These are phyloP conservation scores for Chelonus formosanus DNA, from an alignment of 2,888 invertebrate species.

Conservation along the genomic window DNA sequence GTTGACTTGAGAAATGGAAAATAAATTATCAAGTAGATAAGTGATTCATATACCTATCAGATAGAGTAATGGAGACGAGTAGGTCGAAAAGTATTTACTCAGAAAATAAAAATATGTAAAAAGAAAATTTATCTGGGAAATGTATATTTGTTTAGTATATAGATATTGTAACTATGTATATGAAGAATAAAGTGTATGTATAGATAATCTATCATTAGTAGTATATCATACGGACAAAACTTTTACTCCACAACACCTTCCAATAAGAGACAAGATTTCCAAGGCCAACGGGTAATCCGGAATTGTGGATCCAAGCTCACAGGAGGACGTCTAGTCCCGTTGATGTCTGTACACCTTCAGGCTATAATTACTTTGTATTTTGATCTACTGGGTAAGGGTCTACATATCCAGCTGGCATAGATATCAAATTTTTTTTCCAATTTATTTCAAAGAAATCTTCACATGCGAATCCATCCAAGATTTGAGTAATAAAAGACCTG, in stretches of 20 bases:
- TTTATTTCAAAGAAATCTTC: slow-evolving; percentile 2
- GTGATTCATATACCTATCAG: too few species aligned
- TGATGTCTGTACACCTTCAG: slow-evolving; percentile 22
- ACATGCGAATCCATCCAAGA: background rate
- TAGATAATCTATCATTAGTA: too few species aligned
- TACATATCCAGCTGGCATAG: slow-evolving; percentile 15
- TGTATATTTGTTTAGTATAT: too few species aligned
- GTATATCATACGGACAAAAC: background rate
- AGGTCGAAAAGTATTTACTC: too few species aligned
- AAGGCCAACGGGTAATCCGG: slow-evolving; percentile 61
- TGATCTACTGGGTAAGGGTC: slow-evolving; percentile 40
- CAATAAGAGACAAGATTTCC: slow-evolving; percentile 40
- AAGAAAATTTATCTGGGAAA: too few species aligned
- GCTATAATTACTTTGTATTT: slow-evolving; percentile 54
- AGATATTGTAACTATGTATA: too few species aligned
- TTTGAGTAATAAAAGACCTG: background rate
- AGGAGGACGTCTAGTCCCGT: slow-evolving; percentile 26
- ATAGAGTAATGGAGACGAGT: too few species aligned
- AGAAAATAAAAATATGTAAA: too few species aligned
- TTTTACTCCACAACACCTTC: slow-evolving; percentile 26
- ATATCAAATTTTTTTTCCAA: slow-evolving; percentile 13
- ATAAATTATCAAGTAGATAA: too few species aligned
- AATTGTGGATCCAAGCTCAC: slow-evolving; percentile 48
- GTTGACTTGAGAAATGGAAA: too few species aligned
- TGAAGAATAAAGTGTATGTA: background rate